Evolutionary conservation across 1,140 invertebrate genomes (phyloP).

Genomic region (Cydia pomonella): DNA sequence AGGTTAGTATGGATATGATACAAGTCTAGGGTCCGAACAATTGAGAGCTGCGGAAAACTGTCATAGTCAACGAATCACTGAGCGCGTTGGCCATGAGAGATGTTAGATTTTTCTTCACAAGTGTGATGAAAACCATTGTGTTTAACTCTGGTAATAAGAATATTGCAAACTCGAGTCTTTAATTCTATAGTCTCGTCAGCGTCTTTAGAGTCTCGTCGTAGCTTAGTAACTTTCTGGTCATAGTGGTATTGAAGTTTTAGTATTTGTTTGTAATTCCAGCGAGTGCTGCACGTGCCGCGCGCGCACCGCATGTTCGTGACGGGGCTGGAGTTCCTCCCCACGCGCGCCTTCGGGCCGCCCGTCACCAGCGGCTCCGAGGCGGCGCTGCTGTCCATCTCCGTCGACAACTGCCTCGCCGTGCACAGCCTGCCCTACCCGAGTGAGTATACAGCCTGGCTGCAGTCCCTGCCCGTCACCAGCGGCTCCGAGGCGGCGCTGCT

Average conservation of each 20-base stretch:
- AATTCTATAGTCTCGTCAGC: too few species aligned
- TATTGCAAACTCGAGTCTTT: too few species aligned
- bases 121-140: too few species aligned
- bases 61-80: constrained; percentile 86
- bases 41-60: constrained; percentile 80
- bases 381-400: constrained; percentile 95
- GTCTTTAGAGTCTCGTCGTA: too few species aligned
- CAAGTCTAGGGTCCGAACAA: constrained; percentile 46
- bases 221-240: too few species aligned
- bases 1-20: constrained; percentile 80
- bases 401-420: constrained; percentile 95
- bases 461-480: background rate
- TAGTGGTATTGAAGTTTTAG: background rate
- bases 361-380: constrained; percentile 89
- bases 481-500: too few species aligned
- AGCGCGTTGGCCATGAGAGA: constrained; percentile 93
- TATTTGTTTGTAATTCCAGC: constrained; percentile 76
- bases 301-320: constrained; percentile 98
- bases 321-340: constrained; percentile 93
- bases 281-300: constrained; percentile 88
- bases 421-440: constrained; percentile 92
- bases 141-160: too few species aligned
- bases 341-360: constrained; percentile 82
- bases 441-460: constrained; percentile 73
- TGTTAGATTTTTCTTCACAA: too few species aligned